phyloP scores from a whole-genome alignment of 2,113 vertebrate genomes.

The Heterotilapia buettikoferi region DNA sequence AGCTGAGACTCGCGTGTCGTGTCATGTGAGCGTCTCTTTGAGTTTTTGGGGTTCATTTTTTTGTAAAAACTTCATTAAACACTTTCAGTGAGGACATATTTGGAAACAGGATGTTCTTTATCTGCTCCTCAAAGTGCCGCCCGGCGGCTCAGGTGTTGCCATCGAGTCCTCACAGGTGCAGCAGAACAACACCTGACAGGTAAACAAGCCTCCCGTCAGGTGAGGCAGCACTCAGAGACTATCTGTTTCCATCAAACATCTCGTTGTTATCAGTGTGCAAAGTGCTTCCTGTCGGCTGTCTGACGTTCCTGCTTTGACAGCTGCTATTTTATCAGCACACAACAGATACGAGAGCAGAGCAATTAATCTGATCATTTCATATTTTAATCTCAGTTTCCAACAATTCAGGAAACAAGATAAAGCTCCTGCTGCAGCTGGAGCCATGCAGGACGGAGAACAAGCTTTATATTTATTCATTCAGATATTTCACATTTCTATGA shows the following conservation, averaged over 20 bases:
- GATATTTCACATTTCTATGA: not conserved
- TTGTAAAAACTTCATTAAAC: not conserved
- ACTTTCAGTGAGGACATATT: fast-evolving
- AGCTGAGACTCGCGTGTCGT: fast-evolving
- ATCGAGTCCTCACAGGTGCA: not conserved
- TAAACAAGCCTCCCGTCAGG: not conserved
- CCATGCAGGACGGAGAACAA: not conserved
- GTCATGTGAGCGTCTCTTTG: not conserved
- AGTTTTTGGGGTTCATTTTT: not conserved
- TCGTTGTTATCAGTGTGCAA: not conserved
- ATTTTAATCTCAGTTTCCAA: not conserved
- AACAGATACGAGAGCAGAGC: not conserved
- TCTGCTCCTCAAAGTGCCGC: not conserved
- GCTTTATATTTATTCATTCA: not conserved
- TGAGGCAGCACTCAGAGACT: not conserved
- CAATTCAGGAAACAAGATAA: not conserved
- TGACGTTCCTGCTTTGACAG: not conserved
- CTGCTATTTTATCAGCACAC: not conserved
- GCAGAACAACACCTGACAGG: not conserved
- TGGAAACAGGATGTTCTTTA: not conserved
- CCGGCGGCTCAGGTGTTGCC: not conserved
- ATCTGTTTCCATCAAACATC: not conserved
- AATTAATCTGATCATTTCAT: not conserved
- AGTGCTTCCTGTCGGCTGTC: not conserved
- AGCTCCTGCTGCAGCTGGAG: not conserved